Conservation (phyloP, 1,140 invertebrate species). For the Halyomorpha halys region DNA sequence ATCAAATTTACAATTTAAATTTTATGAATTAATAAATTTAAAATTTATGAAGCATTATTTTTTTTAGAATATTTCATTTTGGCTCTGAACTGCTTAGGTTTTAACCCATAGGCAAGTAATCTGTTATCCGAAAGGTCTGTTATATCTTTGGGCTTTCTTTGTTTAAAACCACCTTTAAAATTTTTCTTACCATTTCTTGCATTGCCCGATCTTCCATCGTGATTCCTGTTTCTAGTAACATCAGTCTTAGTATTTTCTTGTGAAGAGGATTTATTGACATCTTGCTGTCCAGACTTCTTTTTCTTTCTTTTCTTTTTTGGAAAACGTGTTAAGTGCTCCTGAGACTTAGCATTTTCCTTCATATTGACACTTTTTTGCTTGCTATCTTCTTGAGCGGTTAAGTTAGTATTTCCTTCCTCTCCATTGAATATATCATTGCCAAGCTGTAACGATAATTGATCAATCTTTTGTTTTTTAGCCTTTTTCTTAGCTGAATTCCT, state of each 20-base stretch:
- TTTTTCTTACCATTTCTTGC: neutral
- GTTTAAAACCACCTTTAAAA: neutral
- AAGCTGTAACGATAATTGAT: conserved; percentile 7
- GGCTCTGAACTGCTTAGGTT: conserved; percentile 79
- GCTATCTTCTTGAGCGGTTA: neutral
- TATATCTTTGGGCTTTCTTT: conserved; percentile 10
- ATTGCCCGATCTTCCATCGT: neutral
- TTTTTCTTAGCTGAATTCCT: conserved; percentile 30
- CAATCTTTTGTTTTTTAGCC: conserved; percentile 27
- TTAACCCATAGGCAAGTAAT: conserved; percentile 78
- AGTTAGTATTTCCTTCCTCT: conserved; percentile 29
- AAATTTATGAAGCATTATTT: neutral
- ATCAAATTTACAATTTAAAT: too few species aligned
- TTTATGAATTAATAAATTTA: too few species aligned
- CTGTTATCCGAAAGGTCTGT: conserved; percentile 55
- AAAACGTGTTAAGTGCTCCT: neutral
- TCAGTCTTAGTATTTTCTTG: conserved; percentile 27
- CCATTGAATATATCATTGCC: too few species aligned
- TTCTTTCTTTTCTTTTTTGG: conserved; percentile 20
- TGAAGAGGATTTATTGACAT: conserved; percentile 13
- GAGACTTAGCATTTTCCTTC: neutral
- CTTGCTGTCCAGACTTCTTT: conserved; percentile 16
- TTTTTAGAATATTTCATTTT: conserved; percentile 33
- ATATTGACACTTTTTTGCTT: too few species aligned
- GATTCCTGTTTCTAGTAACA: conserved; percentile 25